Evolutionary conservation across 1,140 invertebrate species (phyloP), one percentile per base, ranked within the genome.

Genomic region (Dermatophagoides farinae): DNA sequence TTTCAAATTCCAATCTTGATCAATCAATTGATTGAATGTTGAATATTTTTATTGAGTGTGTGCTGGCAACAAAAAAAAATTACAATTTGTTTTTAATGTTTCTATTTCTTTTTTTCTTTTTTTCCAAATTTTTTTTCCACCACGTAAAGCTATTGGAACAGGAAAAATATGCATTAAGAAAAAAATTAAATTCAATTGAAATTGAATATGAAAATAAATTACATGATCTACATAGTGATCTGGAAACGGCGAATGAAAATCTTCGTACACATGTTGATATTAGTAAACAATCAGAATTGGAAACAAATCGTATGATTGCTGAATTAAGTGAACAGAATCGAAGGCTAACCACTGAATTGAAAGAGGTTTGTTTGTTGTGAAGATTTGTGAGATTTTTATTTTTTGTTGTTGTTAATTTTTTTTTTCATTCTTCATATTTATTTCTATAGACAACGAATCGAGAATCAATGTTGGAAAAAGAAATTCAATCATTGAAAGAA

Each of bases 321-420:
- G 87, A 92, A 68, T 76, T 95, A 46, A 87, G 84, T 20, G 83
- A 87, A 62, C 89, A 95, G 72, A 95, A 93, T 72, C 82, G 85
- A 62, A 76, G 88, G 53, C 77, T 96, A 6, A 88, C 86, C 5
- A 77, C 79, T 39, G 87, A 93, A 72, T 78, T 95, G 37, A 84
- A 86, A 71, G 83, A 87, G 71, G 84, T 79, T 58, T 47, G 5
- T 41, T 50, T n/a, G n/a, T n/a, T n/a, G n/a, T n/a, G n/a, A n/a
- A n/a, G 2, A 60, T 62, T 57, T 47, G 2, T 41, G 2, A 50
- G 8, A 25, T 39, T 23, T 20, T n/a, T 57, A 14, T 18, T 62
- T 55, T 25, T n/a, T 25, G 2, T 41, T 55, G 25, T 12, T 54
- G 41, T n/a, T 2, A 18, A 31, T 61, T 55, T 43, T 23, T 54